phyloP scores from a whole-genome alignment of 1,140 invertebrate genomes.

The Pseudomyrmex gracilis region DNA sequence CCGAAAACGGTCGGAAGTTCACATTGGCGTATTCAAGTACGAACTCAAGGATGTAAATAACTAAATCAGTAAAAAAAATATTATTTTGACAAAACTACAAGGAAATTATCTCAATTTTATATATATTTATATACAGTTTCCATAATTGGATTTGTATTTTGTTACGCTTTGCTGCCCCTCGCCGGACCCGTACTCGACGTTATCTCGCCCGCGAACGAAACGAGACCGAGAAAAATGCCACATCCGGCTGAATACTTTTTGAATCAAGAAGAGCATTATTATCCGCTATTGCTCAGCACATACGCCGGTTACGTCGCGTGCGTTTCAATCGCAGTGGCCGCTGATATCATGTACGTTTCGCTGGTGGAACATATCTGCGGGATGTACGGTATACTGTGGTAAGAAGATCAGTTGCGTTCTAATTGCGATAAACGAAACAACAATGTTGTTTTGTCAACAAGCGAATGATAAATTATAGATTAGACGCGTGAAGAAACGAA shows the following conservation, averaged over 20 bases:
- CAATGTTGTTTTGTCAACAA: too few species aligned
- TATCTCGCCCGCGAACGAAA: conserved; percentile 12
- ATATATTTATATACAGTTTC: background rate
- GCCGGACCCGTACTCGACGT: background rate
- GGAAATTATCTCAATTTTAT: background rate
- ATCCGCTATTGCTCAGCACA: background rate
- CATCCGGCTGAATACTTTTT: background rate
- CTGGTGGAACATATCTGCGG: conserved; percentile 36
- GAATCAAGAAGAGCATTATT: conserved; percentile 25
- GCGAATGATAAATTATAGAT: background rate
- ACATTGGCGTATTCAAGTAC: conserved; percentile 40
- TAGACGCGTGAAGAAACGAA: background rate
- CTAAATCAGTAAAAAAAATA: background rate
- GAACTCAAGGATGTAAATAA: background rate
- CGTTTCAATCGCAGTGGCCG: background rate
- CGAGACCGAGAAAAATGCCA: conserved; percentile 24
- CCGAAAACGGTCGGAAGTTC: conserved; percentile 10
- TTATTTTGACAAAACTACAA: background rate
- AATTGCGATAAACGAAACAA: too few species aligned
- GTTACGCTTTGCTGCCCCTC: background rate
- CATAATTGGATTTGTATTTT: background rate
- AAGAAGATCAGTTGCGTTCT: background rate
- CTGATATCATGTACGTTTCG: conserved; percentile 22
- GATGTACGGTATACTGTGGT: conserved; percentile 33
- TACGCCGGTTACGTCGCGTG: background rate